Percentiles rank a stretch among this genome's conserved stretches.
These are phyloP conservation scores for Cynodonichthys magdalenae DNA, from an alignment of 2,797 vertebrate genomes.

Conservation along the genomic window DNA sequence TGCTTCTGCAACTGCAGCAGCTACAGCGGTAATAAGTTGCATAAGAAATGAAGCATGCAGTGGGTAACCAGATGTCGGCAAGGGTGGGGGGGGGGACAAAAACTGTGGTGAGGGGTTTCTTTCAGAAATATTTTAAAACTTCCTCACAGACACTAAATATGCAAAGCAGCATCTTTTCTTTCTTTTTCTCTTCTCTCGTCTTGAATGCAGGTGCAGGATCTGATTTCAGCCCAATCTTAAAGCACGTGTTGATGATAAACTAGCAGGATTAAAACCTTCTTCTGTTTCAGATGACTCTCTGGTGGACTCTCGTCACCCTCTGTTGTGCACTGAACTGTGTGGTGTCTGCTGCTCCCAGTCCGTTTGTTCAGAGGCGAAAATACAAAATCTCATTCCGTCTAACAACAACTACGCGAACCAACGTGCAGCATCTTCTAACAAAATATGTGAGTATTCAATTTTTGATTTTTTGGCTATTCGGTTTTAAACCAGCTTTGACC, in stretches of 20 bases:
- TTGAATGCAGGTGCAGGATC: slow-evolving; percentile 1
- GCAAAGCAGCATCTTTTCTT: neutral
- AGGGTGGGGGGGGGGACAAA: neutral
- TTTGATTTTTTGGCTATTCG: neutral
- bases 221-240: no score
- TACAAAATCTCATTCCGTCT: slow-evolving; percentile 70
- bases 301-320: slow-evolving; percentile 47
- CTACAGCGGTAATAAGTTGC: slow-evolving; percentile 2
- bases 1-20: neutral
- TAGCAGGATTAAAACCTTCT: neutral
- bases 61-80: neutral
- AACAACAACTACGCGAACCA: slow-evolving; percentile 52
- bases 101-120: slow-evolving; percentile 16
- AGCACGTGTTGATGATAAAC: neutral
- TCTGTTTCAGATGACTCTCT: slow-evolving; percentile 67
- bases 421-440: slow-evolving; percentile 71
- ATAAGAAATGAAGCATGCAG: slow-evolving; percentile 1
- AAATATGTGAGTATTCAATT: slow-evolving; percentile 75
- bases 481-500: neutral
- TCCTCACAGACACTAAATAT: slow-evolving; percentile 2
- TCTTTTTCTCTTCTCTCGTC: neutral
- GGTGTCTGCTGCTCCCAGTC: slow-evolving; percentile 25
- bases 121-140: slow-evolving; percentile 22
- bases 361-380: slow-evolving; percentile 22
- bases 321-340: slow-evolving; percentile 40